Evolutionary conservation across 2,888 invertebrate genomes (phyloP).

Genomic region (Dermolepida albohirtum): DNA sequence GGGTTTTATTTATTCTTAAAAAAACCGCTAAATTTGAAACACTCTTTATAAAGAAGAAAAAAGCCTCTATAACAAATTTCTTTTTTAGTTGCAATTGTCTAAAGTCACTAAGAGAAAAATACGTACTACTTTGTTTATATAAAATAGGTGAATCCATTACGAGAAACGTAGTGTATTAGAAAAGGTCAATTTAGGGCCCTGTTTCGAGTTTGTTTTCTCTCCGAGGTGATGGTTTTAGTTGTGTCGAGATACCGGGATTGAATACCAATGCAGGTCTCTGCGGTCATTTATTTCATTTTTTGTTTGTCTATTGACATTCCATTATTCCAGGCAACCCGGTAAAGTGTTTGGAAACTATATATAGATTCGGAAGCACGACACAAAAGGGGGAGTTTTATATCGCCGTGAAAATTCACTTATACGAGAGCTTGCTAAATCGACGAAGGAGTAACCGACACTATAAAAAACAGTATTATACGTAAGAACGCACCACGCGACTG

Average conservation of each 20-base stretch:
- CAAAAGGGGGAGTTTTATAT: no score
- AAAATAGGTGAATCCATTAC: no score
- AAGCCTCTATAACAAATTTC: no score
- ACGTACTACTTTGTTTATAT: no score
- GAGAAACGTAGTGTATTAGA: constrained; percentile 5
- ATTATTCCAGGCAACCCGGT: constrained; percentile 49
- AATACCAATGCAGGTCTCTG: constrained; percentile 54
- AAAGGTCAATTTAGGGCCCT: constrained; percentile 46
- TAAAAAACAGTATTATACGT: neutral
- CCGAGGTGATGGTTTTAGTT: constrained; percentile 50
- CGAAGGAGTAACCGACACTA: neutral
- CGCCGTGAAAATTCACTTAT: neutral
- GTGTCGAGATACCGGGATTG: constrained; percentile 52
- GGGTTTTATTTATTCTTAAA: no score
- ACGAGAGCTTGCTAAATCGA: neutral
- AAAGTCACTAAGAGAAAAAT: no score
- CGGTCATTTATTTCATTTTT: constrained; percentile 56
- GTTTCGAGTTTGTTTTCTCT: constrained; percentile 52
- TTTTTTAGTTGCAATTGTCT: no score
- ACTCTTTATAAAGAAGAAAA: no score
- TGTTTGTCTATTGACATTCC: constrained; percentile 53
- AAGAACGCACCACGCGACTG: neutral
- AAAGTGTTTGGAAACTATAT: constrained; percentile 43
- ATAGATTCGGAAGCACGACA: neutral
- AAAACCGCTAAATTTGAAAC: no score